Conservation (phyloP, 1,140 invertebrate genomes). For the Drosophila dunni region DNA sequence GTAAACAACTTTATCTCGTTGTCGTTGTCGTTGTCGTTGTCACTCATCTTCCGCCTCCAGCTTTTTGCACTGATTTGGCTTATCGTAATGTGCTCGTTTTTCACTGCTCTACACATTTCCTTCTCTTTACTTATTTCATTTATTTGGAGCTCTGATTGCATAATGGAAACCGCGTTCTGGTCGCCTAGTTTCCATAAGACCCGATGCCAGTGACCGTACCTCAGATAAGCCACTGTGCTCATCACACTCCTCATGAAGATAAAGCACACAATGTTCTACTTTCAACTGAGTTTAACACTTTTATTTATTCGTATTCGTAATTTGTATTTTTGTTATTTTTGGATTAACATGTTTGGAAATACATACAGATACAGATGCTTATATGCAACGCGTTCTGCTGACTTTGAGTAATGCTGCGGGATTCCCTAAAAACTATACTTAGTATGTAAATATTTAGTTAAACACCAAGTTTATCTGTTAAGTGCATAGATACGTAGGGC, state of each 20-base stretch:
- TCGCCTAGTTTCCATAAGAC: conserved; percentile 49
- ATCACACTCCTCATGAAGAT: conserved; percentile 11
- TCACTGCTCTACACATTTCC: conserved; percentile 34
- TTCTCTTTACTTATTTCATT: background rate
- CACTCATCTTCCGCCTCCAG: conserved; percentile 68
- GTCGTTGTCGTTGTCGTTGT: conserved; percentile 32
- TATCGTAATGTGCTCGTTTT: conserved; percentile 46
- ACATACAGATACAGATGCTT: conserved; percentile 52
- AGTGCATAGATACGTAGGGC: conserved; percentile 22
- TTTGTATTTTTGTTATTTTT: conserved; percentile 54
- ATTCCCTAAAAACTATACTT: conserved; percentile 51
- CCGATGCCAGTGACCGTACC: conserved; percentile 26
- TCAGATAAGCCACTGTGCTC: conserved; percentile 33
- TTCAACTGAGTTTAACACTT: conserved; percentile 23
- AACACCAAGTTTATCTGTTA: conserved; percentile 13
- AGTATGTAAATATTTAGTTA: conserved; percentile 22
- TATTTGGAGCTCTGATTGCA: conserved; percentile 46
- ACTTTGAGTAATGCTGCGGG: conserved; percentile 46
- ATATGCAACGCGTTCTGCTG: conserved; percentile 45
- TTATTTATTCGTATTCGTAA: conserved; percentile 34
- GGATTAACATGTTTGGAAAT: conserved; percentile 71
- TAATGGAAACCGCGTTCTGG: conserved; percentile 44
- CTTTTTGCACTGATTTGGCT: conserved; percentile 51
- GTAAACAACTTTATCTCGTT: conserved; percentile 79
- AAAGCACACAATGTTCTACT: conserved; percentile 19